These are phyloP conservation scores for Syngnathus rostellatus DNA, from an alignment of 2,797 vertebrate species.

Conservation along the genomic window DNA sequence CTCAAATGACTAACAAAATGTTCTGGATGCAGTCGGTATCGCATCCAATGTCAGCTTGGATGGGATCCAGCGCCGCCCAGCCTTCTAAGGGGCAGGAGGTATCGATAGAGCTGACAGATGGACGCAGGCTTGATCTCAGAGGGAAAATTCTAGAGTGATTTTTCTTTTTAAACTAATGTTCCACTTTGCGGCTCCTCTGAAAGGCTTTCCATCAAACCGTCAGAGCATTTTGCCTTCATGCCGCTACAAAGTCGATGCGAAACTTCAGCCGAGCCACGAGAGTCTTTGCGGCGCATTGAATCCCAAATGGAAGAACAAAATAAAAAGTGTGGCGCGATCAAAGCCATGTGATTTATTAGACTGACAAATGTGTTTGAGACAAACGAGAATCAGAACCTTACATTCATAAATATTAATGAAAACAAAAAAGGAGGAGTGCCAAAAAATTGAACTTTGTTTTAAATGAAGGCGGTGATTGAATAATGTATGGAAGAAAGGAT, in stretches of 20 bases:
- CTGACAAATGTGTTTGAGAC: slow-evolving; percentile 35
- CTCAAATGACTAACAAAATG: background rate
- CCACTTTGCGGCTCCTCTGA: slow-evolving; percentile 2
- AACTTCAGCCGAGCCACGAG: slow-evolving; percentile 34
- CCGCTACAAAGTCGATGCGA: slow-evolving; percentile 33
- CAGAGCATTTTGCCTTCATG: slow-evolving; percentile 29
- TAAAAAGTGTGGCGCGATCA: slow-evolving; percentile 44
- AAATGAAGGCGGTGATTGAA: background rate
- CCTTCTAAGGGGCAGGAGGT: slow-evolving; percentile 3
- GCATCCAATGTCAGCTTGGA: slow-evolving; percentile 1
- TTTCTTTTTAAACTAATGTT: slow-evolving; percentile 3
- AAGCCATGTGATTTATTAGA: slow-evolving; percentile 40
- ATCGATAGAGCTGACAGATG: slow-evolving; percentile 1
- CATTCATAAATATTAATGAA: slow-evolving; percentile 14
- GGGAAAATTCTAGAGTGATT: slow-evolving; percentile 1
- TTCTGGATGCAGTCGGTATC: background rate
- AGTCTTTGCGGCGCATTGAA: slow-evolving; percentile 35
- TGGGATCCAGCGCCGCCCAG: background rate
- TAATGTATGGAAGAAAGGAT: background rate
- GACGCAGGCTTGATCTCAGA: background rate
- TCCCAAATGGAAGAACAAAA: slow-evolving; percentile 36
- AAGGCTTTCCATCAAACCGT: background rate
- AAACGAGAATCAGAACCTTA: slow-evolving; percentile 30
- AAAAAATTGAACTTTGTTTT: slow-evolving; percentile 14
- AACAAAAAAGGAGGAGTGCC: slow-evolving; percentile 9